A percentile compares a stretch with the other conserved stretches of the same genome.
Evolutionary conservation across 2,888 invertebrate genomes (phyloP).

Genomic region (Patella caerulea): DNA sequence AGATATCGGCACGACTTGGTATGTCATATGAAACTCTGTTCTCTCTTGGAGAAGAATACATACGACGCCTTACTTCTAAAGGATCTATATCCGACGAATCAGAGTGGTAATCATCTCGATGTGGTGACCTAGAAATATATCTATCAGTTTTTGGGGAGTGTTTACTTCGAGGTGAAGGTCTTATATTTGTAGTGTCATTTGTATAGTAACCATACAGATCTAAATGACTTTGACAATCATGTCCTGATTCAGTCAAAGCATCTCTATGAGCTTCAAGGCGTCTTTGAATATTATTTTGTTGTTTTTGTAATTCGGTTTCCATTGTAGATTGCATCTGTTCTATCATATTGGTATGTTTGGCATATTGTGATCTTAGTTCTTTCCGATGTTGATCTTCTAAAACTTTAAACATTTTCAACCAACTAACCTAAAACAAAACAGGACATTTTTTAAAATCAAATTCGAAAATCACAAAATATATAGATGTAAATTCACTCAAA

Average conservation of each 20-base stretch:
- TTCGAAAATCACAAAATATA: too few relatives aligned
- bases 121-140: not conserved
- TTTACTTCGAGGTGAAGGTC: not conserved
- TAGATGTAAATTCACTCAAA: too few relatives aligned
- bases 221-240: not conserved
- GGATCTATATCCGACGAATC: constrained; percentile 11
- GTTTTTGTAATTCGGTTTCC: constrained; percentile 56
- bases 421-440: constrained; percentile 48
- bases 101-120: not conserved
- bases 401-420: constrained; percentile 60
- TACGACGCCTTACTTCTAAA: constrained; percentile 1
- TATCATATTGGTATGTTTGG: constrained; percentile 56
- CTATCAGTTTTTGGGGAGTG: not conserved
- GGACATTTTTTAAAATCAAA: not conserved
- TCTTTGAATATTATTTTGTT: constrained; percentile 53
- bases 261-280: constrained; percentile 56
- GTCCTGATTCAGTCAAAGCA: constrained; percentile 32
- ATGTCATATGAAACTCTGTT: not conserved
- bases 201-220: not conserved
- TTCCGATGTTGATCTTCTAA: constrained; percentile 57
- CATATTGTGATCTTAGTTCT: constrained; percentile 55
- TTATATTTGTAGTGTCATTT: not conserved
- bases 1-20: not conserved
- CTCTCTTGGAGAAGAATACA: not conserved
- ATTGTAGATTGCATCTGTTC: constrained; percentile 57